A percentile compares a stretch with the other conserved stretches of the same genome.
Conservation (phyloP, 2,113 vertebrate species). For the Solenodon paradoxus region DNA sequence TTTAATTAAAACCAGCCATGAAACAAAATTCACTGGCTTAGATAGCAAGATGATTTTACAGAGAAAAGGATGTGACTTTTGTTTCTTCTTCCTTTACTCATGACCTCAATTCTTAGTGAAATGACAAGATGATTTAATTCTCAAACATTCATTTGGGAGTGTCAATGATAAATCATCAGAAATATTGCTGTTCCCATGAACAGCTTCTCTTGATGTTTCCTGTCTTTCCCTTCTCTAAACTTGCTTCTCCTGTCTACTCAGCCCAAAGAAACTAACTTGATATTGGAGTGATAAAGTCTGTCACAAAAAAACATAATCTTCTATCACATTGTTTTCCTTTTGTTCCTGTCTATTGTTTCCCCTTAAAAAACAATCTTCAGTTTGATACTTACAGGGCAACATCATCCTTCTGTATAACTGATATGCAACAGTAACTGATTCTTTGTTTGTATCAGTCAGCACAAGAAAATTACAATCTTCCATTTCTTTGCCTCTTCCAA, state of each 20-base stretch:
- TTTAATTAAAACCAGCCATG: constrained; percentile 72
- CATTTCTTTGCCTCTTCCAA: constrained; percentile 21
- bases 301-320: constrained; percentile 22
- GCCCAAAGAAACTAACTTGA: not conserved
- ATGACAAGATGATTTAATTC: constrained; percentile 56
- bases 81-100: constrained; percentile 52
- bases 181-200: not conserved
- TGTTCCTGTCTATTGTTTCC: not conserved
- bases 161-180: constrained; percentile 36
- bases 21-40: constrained; percentile 53
- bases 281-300: constrained; percentile 18
- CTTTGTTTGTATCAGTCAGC: not conserved
- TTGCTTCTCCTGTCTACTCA: not conserved
- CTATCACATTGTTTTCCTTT: not conserved
- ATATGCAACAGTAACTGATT: constrained; percentile 29
- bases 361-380: not conserved
- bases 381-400: not conserved
- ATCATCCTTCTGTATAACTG: constrained; percentile 4
- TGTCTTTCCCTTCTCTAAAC: not conserved
- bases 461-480: constrained; percentile 48
- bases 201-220: not conserved
- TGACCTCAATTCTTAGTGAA: constrained; percentile 51
- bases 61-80: not conserved
- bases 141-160: constrained; percentile 36
- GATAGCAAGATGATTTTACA: constrained; percentile 51